These are phyloP conservation scores for Cataglyphis cursor DNA, from an alignment of 2,888 invertebrate species.

Conservation along the genomic window DNA sequence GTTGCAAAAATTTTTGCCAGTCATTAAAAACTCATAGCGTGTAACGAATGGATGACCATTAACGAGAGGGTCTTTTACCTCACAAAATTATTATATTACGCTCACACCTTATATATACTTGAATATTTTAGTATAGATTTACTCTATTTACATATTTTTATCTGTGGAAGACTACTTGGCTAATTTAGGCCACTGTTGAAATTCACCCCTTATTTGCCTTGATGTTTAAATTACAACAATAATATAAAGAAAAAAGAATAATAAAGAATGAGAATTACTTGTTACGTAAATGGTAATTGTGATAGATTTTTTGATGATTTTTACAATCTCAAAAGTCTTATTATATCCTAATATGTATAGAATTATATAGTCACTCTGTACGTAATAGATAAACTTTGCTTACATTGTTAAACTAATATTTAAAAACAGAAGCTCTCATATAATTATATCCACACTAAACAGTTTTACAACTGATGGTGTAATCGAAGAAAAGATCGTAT, in stretches of 20 bases:
- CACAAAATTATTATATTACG: slow-evolving; percentile 85
- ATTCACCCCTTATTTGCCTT: slow-evolving; percentile 87
- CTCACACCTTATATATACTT: slow-evolving; percentile 86
- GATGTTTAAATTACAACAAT: slow-evolving; percentile 86
- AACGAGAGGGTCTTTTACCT: slow-evolving; percentile 85
- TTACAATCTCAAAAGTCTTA: slow-evolving; percentile 89
- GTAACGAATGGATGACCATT: slow-evolving; percentile 82
- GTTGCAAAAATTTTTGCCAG: slow-evolving; percentile 81
- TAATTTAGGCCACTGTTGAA: slow-evolving; percentile 87
- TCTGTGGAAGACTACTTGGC: slow-evolving; percentile 87
- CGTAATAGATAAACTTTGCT: slow-evolving; percentile 83
- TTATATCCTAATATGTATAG: slow-evolving; percentile 87
- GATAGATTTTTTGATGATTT: slow-evolving; percentile 91
- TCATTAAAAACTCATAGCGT: slow-evolving; percentile 79
- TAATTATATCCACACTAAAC: slow-evolving; percentile 60
- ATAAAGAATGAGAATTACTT: slow-evolving; percentile 81
- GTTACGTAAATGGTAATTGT: slow-evolving; percentile 88
- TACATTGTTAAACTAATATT: slow-evolving; percentile 76
- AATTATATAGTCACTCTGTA: slow-evolving; percentile 87
- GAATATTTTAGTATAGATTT: slow-evolving; percentile 87
- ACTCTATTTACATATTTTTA: slow-evolving; percentile 87
- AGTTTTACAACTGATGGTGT: slow-evolving; percentile 54
- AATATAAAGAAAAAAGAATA: slow-evolving; percentile 77
- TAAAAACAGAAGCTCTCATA: slow-evolving; percentile 64
- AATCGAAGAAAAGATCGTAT: slow-evolving; percentile 57